Percentiles rank a stretch among this genome's conserved stretches.
Conservation (phyloP, 1,140 invertebrate genomes). For the Drosophila orosa region DNA sequence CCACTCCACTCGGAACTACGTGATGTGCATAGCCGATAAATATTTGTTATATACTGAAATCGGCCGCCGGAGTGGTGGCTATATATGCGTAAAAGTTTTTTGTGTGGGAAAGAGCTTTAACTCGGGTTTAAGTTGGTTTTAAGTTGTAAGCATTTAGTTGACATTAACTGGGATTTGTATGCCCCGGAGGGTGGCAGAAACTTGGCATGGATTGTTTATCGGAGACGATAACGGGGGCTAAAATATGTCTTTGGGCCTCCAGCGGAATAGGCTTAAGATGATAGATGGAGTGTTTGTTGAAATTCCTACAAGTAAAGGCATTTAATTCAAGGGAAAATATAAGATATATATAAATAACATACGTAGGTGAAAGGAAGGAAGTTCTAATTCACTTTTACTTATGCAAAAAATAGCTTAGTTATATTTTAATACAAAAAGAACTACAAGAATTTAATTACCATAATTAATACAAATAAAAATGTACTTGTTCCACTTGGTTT, state of each 20-base stretch:
- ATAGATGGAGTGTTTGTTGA: constrained; percentile 26
- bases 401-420: not conserved
- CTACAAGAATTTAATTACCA: not conserved
- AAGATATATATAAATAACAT: not conserved
- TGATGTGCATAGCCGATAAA: constrained; percentile 73
- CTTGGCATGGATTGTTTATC: constrained; percentile 42
- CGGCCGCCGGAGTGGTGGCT: constrained; percentile 15
- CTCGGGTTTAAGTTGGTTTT: constrained; percentile 75
- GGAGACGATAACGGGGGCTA: constrained; percentile 22
- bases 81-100: constrained; percentile 42
- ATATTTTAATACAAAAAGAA: not conserved
- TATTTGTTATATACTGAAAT: constrained; percentile 64
- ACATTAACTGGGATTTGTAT: constrained; percentile 76
- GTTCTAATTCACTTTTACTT: not conserved
- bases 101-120: constrained; percentile 53
- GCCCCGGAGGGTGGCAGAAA: constrained; percentile 9
- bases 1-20: constrained; percentile 43
- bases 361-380: not conserved
- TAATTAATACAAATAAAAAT: not conserved
- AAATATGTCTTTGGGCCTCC: constrained; percentile 22
- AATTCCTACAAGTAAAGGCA: not conserved
- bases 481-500: not conserved
- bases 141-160: constrained; percentile 79
- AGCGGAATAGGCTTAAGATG: constrained; percentile 25
- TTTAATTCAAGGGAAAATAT: not conserved